Evolutionary conservation across 2,888 invertebrate species (phyloP).

Genomic region (Trypoxylon attenuatum): DNA sequence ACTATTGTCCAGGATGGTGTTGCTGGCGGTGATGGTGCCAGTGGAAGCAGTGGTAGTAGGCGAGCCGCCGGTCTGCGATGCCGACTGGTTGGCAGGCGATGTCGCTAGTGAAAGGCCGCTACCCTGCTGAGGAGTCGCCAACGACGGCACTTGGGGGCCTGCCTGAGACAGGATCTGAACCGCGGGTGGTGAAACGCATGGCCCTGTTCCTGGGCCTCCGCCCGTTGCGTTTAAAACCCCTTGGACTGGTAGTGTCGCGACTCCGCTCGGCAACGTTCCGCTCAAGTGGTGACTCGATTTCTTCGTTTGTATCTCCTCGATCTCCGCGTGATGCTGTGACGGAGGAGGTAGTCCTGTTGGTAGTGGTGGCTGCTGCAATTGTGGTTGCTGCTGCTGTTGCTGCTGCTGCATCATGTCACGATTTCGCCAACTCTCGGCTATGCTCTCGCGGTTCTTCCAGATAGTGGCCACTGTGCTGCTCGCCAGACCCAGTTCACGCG

Average conservation of each 20-base stretch:
- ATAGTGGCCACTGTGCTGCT: slow-evolving; percentile 78
- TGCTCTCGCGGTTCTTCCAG: slow-evolving; percentile 78
- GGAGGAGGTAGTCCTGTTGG: too few relatives aligned
- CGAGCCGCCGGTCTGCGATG: slow-evolving; percentile 31
- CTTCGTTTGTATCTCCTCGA: slow-evolving; percentile 60
- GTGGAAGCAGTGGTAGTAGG: slow-evolving; percentile 43
- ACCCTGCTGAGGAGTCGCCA: background rate
- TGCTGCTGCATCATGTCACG: slow-evolving; percentile 71
- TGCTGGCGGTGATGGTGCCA: slow-evolving; percentile 43
- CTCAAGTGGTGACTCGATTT: slow-evolving; percentile 26
- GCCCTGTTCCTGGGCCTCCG: background rate
- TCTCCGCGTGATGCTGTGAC: slow-evolving; percentile 46
- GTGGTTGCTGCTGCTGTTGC: slow-evolving; percentile 1
- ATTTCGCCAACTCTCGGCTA: slow-evolving; percentile 73
- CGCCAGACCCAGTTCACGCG: slow-evolving; percentile 77
- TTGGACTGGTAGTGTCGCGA: too few relatives aligned
- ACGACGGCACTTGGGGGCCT: background rate
- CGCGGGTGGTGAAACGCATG: background rate
- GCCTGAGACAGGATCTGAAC: background rate
- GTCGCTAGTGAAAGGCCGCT: background rate
- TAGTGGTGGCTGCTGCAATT: too few relatives aligned
- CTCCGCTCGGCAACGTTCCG: background rate
- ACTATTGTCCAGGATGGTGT: slow-evolving; percentile 63
- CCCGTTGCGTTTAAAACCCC: background rate
- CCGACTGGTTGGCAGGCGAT: slow-evolving; percentile 12